These are phyloP conservation scores for Desmodus rotundus DNA, from an alignment of 2,113 vertebrate genomes.

Conservation along the genomic window DNA sequence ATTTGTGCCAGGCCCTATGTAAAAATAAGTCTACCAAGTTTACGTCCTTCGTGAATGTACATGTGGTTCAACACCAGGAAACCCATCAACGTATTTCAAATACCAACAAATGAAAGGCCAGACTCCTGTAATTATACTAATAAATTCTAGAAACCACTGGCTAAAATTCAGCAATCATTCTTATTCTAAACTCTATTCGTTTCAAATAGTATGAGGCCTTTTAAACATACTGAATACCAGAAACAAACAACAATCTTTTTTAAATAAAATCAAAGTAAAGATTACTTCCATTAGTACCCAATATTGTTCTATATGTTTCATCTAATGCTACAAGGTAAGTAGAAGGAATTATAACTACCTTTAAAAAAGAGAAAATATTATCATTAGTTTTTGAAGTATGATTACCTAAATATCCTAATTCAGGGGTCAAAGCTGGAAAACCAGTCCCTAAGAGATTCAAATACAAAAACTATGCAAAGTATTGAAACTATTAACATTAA, in stretches of 20 bases:
- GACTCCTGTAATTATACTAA: not conserved
- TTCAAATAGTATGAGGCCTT: not conserved
- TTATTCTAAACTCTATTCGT: not conserved
- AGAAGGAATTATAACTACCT: not conserved
- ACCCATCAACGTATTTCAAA: not conserved
- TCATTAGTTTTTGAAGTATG: no score
- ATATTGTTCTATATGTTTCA: not conserved
- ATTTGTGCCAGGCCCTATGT: no score
- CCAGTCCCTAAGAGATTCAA: no score
- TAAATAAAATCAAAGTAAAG: slow-evolving; percentile 10
- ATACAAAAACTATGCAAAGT: no score
- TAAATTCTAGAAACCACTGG: not conserved
- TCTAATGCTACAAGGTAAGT: not conserved
- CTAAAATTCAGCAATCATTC: not conserved
- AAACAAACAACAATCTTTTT: not conserved
- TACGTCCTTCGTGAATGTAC: no score
- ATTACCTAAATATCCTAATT: no score
- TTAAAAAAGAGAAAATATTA: not conserved
- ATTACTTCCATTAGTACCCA: not conserved
- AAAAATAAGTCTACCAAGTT: no score
- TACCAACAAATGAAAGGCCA: slow-evolving; percentile 4
- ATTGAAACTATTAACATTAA: no score
- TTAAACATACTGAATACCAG: not conserved
- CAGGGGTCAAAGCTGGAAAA: no score
- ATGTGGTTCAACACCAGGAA: no score